Conservation (phyloP, 2,888 invertebrate species). For the Dryococelus australis region DNA sequence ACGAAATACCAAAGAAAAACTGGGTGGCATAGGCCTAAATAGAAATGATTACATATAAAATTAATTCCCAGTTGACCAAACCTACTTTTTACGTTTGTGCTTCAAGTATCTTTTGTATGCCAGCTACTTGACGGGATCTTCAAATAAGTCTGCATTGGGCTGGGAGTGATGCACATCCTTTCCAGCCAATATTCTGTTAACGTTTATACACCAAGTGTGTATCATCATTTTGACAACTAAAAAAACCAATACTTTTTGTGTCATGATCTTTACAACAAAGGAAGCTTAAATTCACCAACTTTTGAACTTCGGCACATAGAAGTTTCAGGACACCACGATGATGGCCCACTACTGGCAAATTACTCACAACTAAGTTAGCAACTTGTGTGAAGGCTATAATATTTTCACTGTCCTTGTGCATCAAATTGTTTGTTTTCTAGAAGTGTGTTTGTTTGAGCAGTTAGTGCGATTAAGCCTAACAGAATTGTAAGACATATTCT, state of each 20-base stretch:
- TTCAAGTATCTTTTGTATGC: neutral
- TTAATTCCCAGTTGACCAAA: conserved; percentile 11
- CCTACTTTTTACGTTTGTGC: neutral
- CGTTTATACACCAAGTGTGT: neutral
- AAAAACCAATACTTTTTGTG: neutral
- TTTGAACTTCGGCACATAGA: neutral
- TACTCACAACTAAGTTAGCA: neutral
- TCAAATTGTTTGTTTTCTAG: no score
- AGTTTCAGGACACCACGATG: neutral
- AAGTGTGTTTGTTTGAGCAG: no score
- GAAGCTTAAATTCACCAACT: neutral
- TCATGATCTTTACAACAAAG: no score
- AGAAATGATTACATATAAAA: conserved; percentile 17
- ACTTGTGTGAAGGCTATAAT: no score
- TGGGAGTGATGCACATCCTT: neutral
- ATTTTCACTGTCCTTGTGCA: no score
- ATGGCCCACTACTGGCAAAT: neutral
- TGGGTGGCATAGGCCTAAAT: neutral
- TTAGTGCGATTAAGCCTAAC: no score
- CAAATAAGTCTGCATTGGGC: neutral
- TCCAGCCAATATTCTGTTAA: neutral
- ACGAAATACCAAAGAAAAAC: neutral
- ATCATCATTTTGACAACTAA: neutral
- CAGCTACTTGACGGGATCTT: neutral
- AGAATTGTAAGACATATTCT: no score